phyloP scores from a whole-genome alignment of 2,113 vertebrate genomes.

The Vimba vimba region DNA sequence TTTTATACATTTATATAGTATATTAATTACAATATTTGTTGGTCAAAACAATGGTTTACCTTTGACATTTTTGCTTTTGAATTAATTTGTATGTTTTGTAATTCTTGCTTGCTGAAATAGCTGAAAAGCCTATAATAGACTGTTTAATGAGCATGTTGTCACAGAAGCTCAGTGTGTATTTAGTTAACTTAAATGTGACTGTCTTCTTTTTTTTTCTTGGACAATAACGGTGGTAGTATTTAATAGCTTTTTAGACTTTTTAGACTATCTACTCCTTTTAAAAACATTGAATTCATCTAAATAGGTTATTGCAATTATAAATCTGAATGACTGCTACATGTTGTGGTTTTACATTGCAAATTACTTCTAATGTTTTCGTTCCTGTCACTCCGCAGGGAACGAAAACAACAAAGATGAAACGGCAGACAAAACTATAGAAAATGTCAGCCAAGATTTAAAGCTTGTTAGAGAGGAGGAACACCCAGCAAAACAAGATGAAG shows the following conservation, averaged over 20 bases:
- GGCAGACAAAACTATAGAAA: constrained; percentile 33
- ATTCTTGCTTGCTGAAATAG: background rate
- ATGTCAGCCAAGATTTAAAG: constrained; percentile 30
- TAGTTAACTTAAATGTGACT: background rate
- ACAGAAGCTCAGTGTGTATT: background rate
- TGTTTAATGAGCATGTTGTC: background rate
- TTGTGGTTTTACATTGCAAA: background rate
- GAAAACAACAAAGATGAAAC: constrained; percentile 18
- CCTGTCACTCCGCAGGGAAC: constrained; percentile 25
- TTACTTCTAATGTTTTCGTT: background rate
- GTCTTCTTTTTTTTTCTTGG: background rate
- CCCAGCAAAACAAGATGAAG: background rate
- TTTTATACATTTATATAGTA: background rate
- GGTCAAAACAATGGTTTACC: background rate
- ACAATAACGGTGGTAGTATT: background rate
- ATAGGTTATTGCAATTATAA: background rate
- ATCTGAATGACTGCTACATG: background rate
- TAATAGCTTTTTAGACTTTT: background rate
- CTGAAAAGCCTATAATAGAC: background rate
- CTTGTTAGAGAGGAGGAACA: background rate
- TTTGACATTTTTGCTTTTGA: no score
- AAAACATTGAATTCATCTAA: background rate
- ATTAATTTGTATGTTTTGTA: background rate
- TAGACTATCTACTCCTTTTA: background rate
- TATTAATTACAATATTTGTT: background rate